Evolutionary conservation across 1,140 invertebrate genomes (phyloP).

Genomic region (Drosophila dunni): DNA sequence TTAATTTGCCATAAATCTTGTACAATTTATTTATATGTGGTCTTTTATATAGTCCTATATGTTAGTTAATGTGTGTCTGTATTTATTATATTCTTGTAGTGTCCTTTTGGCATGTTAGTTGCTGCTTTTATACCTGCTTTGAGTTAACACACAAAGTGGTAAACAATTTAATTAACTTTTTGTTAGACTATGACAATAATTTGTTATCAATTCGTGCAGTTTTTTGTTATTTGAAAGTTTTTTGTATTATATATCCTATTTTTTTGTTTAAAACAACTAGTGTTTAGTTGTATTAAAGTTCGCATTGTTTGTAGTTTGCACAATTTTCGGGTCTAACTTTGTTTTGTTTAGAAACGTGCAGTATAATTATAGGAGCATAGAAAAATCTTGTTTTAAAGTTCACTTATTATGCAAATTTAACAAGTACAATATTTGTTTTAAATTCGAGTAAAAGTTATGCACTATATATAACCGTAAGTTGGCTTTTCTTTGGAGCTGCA

Average conservation of each 20-base stretch:
- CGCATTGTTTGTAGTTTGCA: no score
- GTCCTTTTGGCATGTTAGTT: slow-evolving; percentile 25
- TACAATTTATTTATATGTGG: slow-evolving; percentile 36
- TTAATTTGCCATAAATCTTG: slow-evolving; percentile 33
- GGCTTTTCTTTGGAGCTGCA: not conserved
- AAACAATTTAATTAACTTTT: not conserved
- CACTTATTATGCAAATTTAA: no score
- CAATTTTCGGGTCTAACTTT: no score
- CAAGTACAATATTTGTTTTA: no score
- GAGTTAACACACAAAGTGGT: not conserved
- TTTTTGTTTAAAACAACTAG: no score
- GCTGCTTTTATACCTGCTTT: not conserved
- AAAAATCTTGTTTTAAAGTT: no score
- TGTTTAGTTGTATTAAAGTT: no score
- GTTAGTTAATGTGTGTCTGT: slow-evolving; percentile 17
- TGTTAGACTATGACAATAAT: not conserved
- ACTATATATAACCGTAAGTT: not conserved
- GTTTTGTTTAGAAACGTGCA: no score
- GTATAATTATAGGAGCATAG: no score
- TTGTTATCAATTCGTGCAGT: not conserved
- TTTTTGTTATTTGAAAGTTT: no score
- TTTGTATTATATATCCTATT: no score
- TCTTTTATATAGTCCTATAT: slow-evolving; percentile 18
- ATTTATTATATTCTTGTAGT: slow-evolving; percentile 19
- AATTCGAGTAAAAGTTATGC: not conserved